phyloP scores from a whole-genome alignment of 2,888 invertebrate species.

The Netelia melanura region DNA sequence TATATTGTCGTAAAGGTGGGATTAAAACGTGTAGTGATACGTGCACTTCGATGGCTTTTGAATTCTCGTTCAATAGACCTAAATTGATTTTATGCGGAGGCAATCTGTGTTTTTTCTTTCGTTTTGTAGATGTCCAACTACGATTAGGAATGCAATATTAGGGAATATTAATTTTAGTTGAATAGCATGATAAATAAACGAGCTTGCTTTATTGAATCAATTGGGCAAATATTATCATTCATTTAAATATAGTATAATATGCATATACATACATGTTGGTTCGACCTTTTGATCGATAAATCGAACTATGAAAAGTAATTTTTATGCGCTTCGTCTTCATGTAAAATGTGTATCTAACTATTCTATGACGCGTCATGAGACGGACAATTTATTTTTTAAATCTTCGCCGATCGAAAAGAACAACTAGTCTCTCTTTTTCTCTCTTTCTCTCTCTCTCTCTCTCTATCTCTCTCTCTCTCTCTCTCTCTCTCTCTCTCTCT shows the following conservation, averaged over 20 bases:
- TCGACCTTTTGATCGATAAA: constrained; percentile 63
- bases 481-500: not conserved
- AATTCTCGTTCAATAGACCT: constrained; percentile 26
- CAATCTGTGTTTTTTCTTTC: constrained; percentile 39
- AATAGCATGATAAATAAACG: constrained; percentile 73
- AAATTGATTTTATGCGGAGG: constrained; percentile 29
- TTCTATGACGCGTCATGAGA: constrained; percentile 58
- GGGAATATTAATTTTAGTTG: constrained; percentile 76
- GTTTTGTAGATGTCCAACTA: constrained; percentile 67
- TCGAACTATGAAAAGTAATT: constrained; percentile 39
- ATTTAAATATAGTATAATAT: constrained; percentile 45
- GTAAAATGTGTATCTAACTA: constrained; percentile 60
- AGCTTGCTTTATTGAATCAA: constrained; percentile 78
- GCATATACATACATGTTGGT: constrained; percentile 57
- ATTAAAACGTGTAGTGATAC: constrained; percentile 43
- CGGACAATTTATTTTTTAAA: constrained; percentile 69
- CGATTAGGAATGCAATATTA: constrained; percentile 80
- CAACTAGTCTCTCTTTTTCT: constrained; percentile 34
- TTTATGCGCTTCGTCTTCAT: constrained; percentile 55
- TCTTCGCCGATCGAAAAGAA: constrained; percentile 67
- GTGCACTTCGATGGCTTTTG: constrained; percentile 22
- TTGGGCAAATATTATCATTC: constrained; percentile 71
- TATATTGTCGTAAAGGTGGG: constrained; percentile 11
- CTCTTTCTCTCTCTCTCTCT: no score
- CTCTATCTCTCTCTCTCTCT: not conserved